These are phyloP conservation scores for Stenotaenia linearis DNA, from an alignment of 2,888 invertebrate genomes.

Conservation along the genomic window DNA sequence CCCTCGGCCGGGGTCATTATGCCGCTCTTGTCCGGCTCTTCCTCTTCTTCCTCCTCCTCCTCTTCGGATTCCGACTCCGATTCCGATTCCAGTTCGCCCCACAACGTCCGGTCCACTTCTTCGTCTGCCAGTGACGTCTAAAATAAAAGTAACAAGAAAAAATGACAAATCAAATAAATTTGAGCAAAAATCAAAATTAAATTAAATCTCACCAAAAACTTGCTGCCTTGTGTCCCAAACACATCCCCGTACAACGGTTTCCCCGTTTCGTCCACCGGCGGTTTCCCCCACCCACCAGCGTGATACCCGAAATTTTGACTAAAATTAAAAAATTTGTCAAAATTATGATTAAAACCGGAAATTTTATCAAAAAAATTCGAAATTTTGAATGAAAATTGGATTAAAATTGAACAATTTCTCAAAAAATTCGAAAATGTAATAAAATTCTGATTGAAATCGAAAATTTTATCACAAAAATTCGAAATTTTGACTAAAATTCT, in stretches of 20 bases:
- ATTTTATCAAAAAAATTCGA: too few species aligned
- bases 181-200: background rate
- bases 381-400: too few species aligned
- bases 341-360: too few species aligned
- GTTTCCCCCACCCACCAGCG: constrained; percentile 99
- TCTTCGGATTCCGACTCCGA: constrained; percentile 65
- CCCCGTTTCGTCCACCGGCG: constrained; percentile 96
- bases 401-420: too few species aligned
- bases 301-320: constrained; percentile 99
- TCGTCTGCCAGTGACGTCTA: constrained; percentile 67
- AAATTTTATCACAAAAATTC: too few species aligned
- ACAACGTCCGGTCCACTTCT: constrained; percentile 85
- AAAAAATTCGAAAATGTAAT: too few species aligned
- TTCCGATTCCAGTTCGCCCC: constrained; percentile 96
- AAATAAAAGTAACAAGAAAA: background rate
- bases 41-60: constrained; percentile 54
- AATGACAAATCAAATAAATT: background rate
- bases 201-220: constrained; percentile 35
- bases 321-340: too few species aligned
- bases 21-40: constrained; percentile 64
- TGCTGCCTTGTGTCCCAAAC: constrained; percentile 65
- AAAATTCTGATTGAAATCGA: too few species aligned
- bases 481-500: too few species aligned
- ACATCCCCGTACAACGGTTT: constrained; percentile 98
- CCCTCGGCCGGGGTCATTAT: constrained; percentile 90